These are phyloP conservation scores for Ormyrus nitidulus DNA, from an alignment of 2,888 invertebrate species.

Conservation along the genomic window DNA sequence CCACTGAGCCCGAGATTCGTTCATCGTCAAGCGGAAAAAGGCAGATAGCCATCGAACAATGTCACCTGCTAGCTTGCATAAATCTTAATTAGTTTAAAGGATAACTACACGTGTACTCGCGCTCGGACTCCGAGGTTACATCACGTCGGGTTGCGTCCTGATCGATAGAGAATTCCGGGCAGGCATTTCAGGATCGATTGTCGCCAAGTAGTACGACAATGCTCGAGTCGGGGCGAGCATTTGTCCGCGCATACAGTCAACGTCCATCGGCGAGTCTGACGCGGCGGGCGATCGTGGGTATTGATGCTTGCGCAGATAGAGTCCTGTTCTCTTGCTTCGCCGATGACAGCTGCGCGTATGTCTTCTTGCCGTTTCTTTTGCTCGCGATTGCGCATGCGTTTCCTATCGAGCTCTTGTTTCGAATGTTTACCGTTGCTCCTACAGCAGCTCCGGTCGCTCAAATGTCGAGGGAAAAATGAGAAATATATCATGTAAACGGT, in stretches of 20 bases:
- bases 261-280: background rate
- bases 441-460: too few species aligned
- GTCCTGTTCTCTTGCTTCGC: too few species aligned
- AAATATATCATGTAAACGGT: too few species aligned
- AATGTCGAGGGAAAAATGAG: too few species aligned
- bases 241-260: background rate
- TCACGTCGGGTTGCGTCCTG: background rate
- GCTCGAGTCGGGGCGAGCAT: constrained; percentile 25
- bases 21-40: too few species aligned
- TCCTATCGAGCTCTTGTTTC: too few species aligned
- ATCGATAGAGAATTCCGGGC: constrained; percentile 19
- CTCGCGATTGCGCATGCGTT: too few species aligned
- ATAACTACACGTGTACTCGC: background rate
- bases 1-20: too few species aligned
- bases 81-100: constrained; percentile 53
- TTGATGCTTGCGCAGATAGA: too few species aligned
- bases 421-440: too few species aligned
- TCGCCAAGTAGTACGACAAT: constrained; percentile 29
- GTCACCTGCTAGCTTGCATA: constrained; percentile 43
- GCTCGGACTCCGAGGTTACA: constrained; percentile 13
- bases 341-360: too few species aligned
- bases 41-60: constrained; percentile 43
- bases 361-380: too few species aligned
- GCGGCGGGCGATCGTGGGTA: background rate
- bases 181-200: constrained; percentile 22